Evolutionary conservation across 2,888 invertebrate species (phyloP).

Genomic region (Ecliptopera silaceata): DNA sequence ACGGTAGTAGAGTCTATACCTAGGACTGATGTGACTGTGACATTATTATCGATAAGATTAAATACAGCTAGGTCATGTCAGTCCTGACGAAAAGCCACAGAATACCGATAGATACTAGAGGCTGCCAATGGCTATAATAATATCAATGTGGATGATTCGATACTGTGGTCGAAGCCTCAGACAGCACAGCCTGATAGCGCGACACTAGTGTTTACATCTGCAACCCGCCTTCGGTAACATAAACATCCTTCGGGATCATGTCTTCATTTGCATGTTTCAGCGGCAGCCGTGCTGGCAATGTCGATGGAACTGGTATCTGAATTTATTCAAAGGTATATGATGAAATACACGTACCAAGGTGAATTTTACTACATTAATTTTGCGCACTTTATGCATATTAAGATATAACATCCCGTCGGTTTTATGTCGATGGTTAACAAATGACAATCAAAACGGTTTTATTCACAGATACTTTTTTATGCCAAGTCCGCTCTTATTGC

Average conservation of each 20-base stretch:
- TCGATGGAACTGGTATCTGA: constrained; percentile 59
- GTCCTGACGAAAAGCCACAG: neutral
- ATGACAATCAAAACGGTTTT: too few species aligned
- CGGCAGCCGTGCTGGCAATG: constrained; percentile 57
- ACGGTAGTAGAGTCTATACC: too few species aligned
- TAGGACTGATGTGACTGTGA: too few species aligned
- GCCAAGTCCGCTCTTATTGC: too few species aligned
- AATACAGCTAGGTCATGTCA: too few species aligned
- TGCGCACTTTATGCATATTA: neutral
- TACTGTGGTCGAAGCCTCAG: constrained; percentile 33
- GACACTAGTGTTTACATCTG: constrained; percentile 70
- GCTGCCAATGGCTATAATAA: neutral
- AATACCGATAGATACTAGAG: too few species aligned
- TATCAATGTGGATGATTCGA: neutral
- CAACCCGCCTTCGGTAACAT: constrained; percentile 51
- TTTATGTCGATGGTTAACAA: too few species aligned
- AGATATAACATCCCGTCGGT: too few species aligned
- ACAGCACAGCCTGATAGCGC: constrained; percentile 64
- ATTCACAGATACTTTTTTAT: too few species aligned
- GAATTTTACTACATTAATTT: neutral
- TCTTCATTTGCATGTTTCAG: constrained; percentile 76
- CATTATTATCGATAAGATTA: too few species aligned
- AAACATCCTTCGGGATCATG: constrained; percentile 70
- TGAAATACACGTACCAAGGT: neutral
- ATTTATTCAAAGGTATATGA: constrained; percentile 56